Percentiles rank a stretch among this genome's conserved stretches.
Evolutionary conservation across 2,113 vertebrate genomes (phyloP).

Genomic region (Myrmophylax atrothorax): DNA sequence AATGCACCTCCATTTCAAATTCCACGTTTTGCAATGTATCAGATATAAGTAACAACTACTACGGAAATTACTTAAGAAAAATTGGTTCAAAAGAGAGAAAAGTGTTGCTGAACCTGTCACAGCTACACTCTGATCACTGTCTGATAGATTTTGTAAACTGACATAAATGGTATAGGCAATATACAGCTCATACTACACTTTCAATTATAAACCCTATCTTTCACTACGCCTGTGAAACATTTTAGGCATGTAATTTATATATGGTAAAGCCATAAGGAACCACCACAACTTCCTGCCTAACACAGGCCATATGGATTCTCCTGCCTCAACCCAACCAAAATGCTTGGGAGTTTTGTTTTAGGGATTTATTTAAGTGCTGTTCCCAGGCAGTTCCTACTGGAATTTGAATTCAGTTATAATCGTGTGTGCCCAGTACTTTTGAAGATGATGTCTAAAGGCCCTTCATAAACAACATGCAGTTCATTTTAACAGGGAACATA

Average conservation of each 20-base stretch:
- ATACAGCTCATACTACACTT: not conserved
- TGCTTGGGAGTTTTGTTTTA: not conserved
- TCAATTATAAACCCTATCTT: not conserved
- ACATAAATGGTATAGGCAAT: not conserved
- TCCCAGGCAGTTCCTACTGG: not conserved
- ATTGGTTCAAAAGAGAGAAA: not conserved
- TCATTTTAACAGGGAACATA: not conserved
- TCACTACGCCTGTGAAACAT: not conserved
- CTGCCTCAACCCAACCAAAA: not conserved
- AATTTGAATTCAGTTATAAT: not conserved
- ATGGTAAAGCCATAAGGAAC: not conserved
- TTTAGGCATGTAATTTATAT: accelerated
- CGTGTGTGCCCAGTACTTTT: not conserved
- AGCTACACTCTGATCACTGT: accelerated
- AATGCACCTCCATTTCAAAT: not conserved
- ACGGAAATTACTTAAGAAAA: not conserved
- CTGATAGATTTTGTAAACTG: not conserved
- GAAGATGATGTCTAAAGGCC: not conserved
- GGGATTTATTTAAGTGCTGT: not conserved
- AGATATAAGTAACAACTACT: not conserved
- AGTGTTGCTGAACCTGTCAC: accelerated
- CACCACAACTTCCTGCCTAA: not conserved
- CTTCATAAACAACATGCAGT: not conserved
- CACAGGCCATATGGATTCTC: not conserved
- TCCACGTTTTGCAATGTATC: not conserved